Evolutionary conservation across 2,113 vertebrate species (phyloP), one percentile per base, ranked within the genome.

Genomic region (Suricata suricatta): DNA sequence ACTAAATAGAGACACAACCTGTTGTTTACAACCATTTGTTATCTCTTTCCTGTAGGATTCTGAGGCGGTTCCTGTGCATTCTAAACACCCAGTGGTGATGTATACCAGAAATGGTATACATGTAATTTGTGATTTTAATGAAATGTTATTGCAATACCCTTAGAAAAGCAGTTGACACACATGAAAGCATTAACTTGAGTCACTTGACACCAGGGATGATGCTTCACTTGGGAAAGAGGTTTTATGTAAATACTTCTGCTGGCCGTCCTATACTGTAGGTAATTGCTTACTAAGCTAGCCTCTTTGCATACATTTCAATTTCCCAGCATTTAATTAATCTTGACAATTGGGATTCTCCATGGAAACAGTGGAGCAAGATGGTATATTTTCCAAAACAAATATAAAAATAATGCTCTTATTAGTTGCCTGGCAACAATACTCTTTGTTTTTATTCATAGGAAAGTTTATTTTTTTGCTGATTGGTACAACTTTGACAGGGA

Each of bases 391-490:
- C 88, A 71, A 77, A 93, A 93, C 25, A 74, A 66, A 60, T 74
- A 93, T 96, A 84, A 96, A 97, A 97, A 88, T 92, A 96, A 92
- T 47, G 64, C 38, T 90, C 7, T 98, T 96, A 50, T 93, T 93
- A 93, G 97, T 96, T 97, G 94, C 97, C 77, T 97, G 88, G 97
- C 96, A 98, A 97, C 87, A 84, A 79, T 82, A 72, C 44, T 87
- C 97, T 44, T 93, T 88, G 64, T 88, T 87, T 95, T 90, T 96
- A 92, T 33, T 95, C 33, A 63, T 31, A 96, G 90, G 47, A 44
- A 97, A 96, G 97, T 82, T n/a, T 95, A 96, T 60, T 60, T 85
- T 33, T n/a, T 88, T 97, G 84, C 88, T 66, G 92, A 93, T 94
- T 95, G 72, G 82, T 3, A 5, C 50, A 68, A 72, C 31, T 93